These are phyloP conservation scores for Megaptera novaeangliae DNA, from an alignment of 2,113 vertebrate genomes.

Conservation along the genomic window DNA sequence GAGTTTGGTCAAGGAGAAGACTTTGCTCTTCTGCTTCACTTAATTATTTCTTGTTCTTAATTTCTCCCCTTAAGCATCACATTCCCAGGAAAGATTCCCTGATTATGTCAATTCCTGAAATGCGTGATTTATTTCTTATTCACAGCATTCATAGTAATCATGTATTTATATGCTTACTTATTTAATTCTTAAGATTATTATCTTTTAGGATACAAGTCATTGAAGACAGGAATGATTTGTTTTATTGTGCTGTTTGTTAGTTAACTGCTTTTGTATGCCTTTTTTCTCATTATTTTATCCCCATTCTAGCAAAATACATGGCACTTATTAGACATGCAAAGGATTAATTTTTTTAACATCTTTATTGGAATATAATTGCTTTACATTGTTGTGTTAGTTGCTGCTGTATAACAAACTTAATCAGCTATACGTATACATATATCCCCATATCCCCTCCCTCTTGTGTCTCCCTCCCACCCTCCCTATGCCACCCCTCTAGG, in stretches of 20 bases:
- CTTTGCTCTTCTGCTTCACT: background rate
- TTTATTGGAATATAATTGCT: no score
- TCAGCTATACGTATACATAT: no score
- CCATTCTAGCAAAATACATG: background rate
- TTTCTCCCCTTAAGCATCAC: background rate
- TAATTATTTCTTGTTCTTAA: background rate
- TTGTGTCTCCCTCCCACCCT: no score
- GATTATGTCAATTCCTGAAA: background rate
- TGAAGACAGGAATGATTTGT: background rate
- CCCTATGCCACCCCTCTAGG: no score
- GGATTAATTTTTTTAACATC: no score
- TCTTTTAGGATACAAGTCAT: background rate
- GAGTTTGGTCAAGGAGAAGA: background rate
- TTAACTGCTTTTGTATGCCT: background rate
- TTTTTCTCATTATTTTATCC: background rate
- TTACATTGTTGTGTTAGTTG: no score
- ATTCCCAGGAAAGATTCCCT: background rate
- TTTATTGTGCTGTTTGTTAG: background rate
- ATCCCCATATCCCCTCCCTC: no score
- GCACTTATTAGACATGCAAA: background rate
- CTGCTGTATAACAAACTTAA: no score
- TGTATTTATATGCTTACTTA: background rate
- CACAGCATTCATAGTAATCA: background rate
- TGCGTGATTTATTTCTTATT: background rate
- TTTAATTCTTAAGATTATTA: background rate